Conservation (phyloP, 37 sponge, comb jelly and placozoan species). For the Halisarca cf. caerulea region DNA sequence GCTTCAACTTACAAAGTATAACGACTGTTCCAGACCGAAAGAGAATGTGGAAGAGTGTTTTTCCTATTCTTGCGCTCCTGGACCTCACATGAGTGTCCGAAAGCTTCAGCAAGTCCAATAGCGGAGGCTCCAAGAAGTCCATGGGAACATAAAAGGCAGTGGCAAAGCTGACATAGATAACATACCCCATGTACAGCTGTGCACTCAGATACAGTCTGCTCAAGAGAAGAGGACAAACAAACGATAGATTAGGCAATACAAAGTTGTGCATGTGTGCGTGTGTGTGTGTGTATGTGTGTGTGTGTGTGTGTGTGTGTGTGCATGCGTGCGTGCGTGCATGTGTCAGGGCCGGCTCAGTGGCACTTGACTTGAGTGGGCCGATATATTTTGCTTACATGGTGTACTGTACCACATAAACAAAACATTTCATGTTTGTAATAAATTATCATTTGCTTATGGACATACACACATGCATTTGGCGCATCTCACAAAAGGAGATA, state of each 20-base stretch:
- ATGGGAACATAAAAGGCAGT: slow-evolving; percentile 92
- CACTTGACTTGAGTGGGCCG: no score
- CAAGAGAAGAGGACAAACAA: not conserved
- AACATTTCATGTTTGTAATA: no score
- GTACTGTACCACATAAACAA: no score
- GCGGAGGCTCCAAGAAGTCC: slow-evolving; percentile 75
- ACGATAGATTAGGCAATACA: not conserved
- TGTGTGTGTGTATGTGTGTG: no score
- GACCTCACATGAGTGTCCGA: not conserved
- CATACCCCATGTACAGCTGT: slow-evolving; percentile 56
- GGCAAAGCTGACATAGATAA: slow-evolving; percentile 55
- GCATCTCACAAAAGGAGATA: no score
- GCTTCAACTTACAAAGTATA: slow-evolving; percentile 2
- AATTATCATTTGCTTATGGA: no score
- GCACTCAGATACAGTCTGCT: slow-evolving; percentile 58
- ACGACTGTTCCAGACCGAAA: not conserved
- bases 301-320: no score
- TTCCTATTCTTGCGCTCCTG: not conserved
- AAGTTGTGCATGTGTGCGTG: no score
- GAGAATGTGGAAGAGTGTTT: not conserved
- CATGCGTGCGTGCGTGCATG: no score
- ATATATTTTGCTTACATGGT: no score
- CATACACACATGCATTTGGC: no score
- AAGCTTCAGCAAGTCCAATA: slow-evolving; percentile 17
- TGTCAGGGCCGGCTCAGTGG: no score